Base-by-base conservation (phyloP, 92 coral and sea anemone species). In the Porites cylindrica region DNA sequence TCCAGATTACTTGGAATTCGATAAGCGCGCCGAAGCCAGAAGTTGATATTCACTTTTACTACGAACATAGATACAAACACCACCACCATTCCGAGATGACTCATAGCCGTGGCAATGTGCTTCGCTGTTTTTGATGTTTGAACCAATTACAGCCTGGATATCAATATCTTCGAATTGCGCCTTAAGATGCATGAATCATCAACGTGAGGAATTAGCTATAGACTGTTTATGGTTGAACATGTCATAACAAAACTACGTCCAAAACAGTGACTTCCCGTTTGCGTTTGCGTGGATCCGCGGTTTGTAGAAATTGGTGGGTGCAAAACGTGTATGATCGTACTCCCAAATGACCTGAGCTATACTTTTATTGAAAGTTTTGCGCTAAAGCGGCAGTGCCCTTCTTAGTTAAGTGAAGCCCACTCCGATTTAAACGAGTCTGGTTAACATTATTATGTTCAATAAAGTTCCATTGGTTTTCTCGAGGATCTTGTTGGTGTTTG, bases 381-480 rank as follows among this genome's bases (percentile, higher is more conserved):
- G 73, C 85, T 56, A 86, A 69, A 79, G 79, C 60, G 52, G 79
- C 51, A 58, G 84, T 51, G 67, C 88, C 88, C 3, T 66, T 69
- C 72, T 86, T 86, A 71, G 84, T 77, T 5, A 88, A 82, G 68
- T 82, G 91, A 53, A 88, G 73, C 43, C 91, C 88, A 60, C 84
- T 70, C 69, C 91, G 84, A 72, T 89, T 89, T 73, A 89, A 66
- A 64, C 82, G 84, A 32, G 79, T 86, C 50, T 82, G 78, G 19
- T 56, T 83, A 58, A 77, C 68, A 64, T 70, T 89, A 65, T 82
- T 79, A 77, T 88, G 88, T 38, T 88, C 80, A 62, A 82, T 81
- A 66, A 88, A 88, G 62, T 76, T 82, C 91, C 91, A 88, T 20
- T 77, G 54, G 66, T 88, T 82, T 60, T 82, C 82, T 82, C 82